Base-by-base conservation (phyloP, 2,797 vertebrate species). In the Acanthornis magna region DNA sequence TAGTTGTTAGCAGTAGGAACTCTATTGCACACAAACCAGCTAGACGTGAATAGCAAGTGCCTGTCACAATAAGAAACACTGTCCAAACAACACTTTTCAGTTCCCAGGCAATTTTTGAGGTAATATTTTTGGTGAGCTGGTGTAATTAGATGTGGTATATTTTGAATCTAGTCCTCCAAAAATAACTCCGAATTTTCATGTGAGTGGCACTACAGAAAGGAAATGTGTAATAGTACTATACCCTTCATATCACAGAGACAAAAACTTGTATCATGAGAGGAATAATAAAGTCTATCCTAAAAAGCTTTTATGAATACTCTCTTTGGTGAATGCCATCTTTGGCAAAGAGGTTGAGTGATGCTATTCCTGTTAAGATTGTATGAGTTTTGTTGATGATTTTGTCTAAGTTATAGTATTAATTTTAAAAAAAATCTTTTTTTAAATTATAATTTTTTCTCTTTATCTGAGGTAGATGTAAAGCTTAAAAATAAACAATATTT, bases 401-500 rank as follows among this genome's bases (percentile, higher is more conserved):
- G 38, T 73, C 36, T 79, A 73, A 81, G 2, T 36, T 70, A 7
- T 13, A 15, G 12, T n/a, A 50, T 58, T 36, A n/a, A n/a, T n/a
- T n/a, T n/a, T n/a, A n/a, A n/a, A n/a, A n/a, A n/a, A n/a, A n/a
- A n/a, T n/a, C 36, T 38, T 25, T 81, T 88, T 78, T 82, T 74
- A 81, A 83, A 77, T 93, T 34, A 78, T 89, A 76, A 62, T 40
- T 93, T 74, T 72, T 29, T 61, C 38, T 68, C 25, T 65, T 55
- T 93, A 75, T 81, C 45, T 75, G 65, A 94, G 42, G 57, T 91
- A 80, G 55, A 53, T 23, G 4, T n/a, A 82, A 78, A 85, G 3
- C 16, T 60, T 51, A 66, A 83, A 96, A 95, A 93, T 70, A 92
- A 84, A 32, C 16, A 85, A 54, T 48, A 65, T 89, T 34, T 53